Conservation (phyloP, 2,797 vertebrate genomes). For the Helarctos malayanus region DNA sequence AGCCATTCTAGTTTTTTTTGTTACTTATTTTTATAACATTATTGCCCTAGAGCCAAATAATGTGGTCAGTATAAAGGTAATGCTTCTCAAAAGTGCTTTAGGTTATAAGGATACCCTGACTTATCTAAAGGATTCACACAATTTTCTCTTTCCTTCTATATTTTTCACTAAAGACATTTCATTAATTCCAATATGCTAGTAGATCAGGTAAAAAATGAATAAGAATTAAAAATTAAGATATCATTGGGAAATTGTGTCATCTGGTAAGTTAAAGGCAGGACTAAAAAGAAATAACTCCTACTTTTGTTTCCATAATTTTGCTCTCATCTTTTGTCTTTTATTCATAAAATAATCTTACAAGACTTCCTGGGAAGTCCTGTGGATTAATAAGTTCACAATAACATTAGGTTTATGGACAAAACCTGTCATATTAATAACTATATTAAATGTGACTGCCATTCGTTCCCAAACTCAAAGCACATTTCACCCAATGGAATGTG, state of each 20-base stretch:
- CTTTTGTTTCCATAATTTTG: slow-evolving; percentile 11
- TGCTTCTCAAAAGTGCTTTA: background rate
- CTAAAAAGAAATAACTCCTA: slow-evolving; percentile 21
- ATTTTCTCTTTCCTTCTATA: slow-evolving; percentile 23
- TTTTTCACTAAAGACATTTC: background rate
- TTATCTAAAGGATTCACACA: background rate
- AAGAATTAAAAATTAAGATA: slow-evolving; percentile 12
- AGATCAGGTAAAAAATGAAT: slow-evolving; percentile 12
- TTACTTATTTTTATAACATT: slow-evolving; percentile 15
- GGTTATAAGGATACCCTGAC: background rate
- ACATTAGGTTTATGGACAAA: background rate
- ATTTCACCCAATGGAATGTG: background rate
- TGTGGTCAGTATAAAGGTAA: background rate
- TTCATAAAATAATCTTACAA: background rate
- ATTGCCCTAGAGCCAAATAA: background rate
- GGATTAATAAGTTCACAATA: background rate
- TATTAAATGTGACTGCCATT: background rate
- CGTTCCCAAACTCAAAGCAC: slow-evolving; percentile 1
- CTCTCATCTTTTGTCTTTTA: background rate
- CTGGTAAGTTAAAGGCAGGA: background rate
- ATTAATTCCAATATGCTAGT: background rate
- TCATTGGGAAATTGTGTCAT: background rate
- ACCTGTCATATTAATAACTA: background rate
- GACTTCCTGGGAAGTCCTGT: background rate
- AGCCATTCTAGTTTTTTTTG: background rate